Conservation (phyloP, 2,888 invertebrate species). For the Venusia cambrica region DNA sequence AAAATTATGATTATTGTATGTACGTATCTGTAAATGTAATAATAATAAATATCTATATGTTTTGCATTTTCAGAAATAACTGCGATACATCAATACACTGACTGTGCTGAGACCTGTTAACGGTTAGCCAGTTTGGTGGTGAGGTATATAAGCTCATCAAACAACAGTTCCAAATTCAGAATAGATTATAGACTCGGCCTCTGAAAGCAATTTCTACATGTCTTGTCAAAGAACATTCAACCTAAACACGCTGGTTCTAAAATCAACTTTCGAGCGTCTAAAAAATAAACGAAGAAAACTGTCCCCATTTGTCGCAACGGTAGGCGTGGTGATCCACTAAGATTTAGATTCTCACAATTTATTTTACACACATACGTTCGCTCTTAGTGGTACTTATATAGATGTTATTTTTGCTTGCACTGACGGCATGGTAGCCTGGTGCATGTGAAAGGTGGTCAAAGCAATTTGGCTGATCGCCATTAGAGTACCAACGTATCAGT, state of each 20-base stretch:
- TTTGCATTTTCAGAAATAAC: too few species aligned
- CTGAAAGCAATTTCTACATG: constrained; percentile 7
- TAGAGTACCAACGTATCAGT: constrained; percentile 43
- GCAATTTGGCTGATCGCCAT: constrained; percentile 61
- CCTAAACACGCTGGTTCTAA: constrained; percentile 7
- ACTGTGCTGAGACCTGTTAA: too few species aligned
- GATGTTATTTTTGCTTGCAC: constrained; percentile 15
- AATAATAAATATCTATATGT: too few species aligned
- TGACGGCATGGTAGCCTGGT: constrained; percentile 25
- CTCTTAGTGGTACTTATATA: constrained; percentile 12
- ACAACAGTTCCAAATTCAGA: constrained; percentile 10
- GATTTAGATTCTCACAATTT: constrained; percentile 26
- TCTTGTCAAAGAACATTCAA: constrained; percentile 11
- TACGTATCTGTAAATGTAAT: too few species aligned
- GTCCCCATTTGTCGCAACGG: constrained; percentile 73
- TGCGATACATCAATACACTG: too few species aligned
- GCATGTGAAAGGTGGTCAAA: constrained; percentile 50
- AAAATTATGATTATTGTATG: too few species aligned
- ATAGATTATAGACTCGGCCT: constrained; percentile 17
- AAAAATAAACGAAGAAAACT: constrained; percentile 49
- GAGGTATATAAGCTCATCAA: constrained; percentile 1
- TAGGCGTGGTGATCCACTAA: constrained; percentile 66
- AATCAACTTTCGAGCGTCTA: constrained; percentile 9
- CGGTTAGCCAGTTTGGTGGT: too few species aligned
- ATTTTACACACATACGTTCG: background rate